Evolutionary conservation across 2,888 invertebrate species (phyloP).

Genomic region (Byasa hedistus): DNA sequence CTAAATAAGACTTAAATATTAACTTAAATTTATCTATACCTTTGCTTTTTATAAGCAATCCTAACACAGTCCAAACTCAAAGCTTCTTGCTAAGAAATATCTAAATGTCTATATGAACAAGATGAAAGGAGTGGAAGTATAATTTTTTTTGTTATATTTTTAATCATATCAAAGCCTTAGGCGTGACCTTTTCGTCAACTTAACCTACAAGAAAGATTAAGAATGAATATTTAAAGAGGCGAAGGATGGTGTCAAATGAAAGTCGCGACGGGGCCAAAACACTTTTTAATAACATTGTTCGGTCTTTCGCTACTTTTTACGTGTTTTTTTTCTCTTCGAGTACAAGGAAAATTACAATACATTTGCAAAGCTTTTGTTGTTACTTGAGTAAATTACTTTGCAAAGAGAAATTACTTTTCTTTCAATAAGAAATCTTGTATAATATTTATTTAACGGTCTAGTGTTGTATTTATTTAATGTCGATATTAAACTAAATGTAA

Average conservation of each 20-base stretch:
- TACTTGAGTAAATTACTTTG: conserved; percentile 20
- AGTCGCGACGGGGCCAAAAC: conserved; percentile 10
- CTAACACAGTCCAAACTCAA: background rate
- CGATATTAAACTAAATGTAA: background rate
- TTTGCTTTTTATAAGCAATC: too few species aligned
- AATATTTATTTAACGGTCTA: background rate
- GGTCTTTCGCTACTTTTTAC: conserved; percentile 11
- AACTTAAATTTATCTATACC: too few species aligned
- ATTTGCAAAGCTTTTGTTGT: conserved; percentile 20
- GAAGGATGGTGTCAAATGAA: conserved; percentile 19
- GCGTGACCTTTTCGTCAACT: conserved; percentile 17
- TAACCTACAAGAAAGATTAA: conserved; percentile 20
- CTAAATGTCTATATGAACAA: background rate
- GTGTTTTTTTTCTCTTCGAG: conserved; percentile 8
- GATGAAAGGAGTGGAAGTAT: background rate
- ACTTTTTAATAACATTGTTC: conserved; percentile 28
- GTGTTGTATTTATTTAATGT: conserved; percentile 1
- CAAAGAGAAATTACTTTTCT: conserved; percentile 22
- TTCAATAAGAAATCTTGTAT: conserved; percentile 8
- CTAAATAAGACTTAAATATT: too few species aligned
- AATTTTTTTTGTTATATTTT: conserved; percentile 4
- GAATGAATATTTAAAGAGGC: conserved; percentile 25
- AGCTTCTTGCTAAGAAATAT: background rate
- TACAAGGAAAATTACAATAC: conserved; percentile 23
- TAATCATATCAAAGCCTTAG: too few species aligned